Conservation (phyloP, 2,797 vertebrate species). For the Dermochelys coriacea region DNA sequence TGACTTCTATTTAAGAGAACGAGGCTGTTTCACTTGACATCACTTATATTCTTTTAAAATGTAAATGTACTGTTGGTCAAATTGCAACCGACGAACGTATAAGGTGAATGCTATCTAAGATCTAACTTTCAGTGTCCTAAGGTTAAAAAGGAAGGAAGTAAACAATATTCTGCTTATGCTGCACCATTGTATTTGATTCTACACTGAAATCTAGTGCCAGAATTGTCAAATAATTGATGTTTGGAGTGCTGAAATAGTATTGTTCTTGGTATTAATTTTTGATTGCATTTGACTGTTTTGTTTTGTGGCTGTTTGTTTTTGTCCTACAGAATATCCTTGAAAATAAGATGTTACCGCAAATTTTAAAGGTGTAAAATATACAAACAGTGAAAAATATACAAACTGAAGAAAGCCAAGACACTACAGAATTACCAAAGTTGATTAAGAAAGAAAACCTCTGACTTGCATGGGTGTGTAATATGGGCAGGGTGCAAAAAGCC, state of each 20-base stretch:
- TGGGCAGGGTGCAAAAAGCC: background rate
- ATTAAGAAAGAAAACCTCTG: background rate
- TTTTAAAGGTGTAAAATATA: background rate
- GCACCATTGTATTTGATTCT: background rate
- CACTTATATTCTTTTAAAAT: background rate
- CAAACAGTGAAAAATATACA: background rate
- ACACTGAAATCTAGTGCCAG: background rate
- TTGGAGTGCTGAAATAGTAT: background rate
- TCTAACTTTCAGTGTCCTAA: constrained; percentile 9
- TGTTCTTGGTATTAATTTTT: background rate
- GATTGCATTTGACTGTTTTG: background rate
- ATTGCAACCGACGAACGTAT: constrained; percentile 26
- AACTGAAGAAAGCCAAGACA: background rate
- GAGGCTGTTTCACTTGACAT: background rate
- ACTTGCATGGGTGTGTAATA: background rate
- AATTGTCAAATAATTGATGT: background rate
- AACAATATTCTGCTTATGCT: background rate
- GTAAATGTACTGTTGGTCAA: constrained; percentile 45
- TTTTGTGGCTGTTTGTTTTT: background rate
- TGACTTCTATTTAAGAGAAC: constrained; percentile 27
- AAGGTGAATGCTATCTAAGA: background rate
- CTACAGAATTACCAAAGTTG: background rate
- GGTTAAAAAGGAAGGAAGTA: background rate
- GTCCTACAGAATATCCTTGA: background rate
- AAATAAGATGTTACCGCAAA: background rate